These are phyloP conservation scores for Umimayanthus chanpuru DNA, from an alignment of 92 coral and sea anemone genomes.

Conservation along the genomic window DNA sequence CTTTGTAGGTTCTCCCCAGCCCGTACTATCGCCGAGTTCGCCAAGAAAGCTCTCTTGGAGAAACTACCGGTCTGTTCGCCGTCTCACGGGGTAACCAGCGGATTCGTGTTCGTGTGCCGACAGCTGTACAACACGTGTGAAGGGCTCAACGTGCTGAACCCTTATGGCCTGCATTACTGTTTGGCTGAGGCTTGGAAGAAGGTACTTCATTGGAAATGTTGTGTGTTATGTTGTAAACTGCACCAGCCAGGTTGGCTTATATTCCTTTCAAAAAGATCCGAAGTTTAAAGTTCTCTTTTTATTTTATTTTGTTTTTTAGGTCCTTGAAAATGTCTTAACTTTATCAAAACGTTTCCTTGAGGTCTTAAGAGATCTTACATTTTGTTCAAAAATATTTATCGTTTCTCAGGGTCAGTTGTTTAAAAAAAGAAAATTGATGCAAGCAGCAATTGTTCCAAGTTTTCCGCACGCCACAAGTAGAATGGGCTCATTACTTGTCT, in stretches of 20 bases:
- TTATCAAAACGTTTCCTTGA: no score
- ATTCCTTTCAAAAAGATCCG: background rate
- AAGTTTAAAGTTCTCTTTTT: no score
- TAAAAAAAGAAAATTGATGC: no score
- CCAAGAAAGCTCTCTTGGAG: conserved; percentile 87
- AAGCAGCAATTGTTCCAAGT: no score
- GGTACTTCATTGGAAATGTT: conserved; percentile 48
- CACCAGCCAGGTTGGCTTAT: background rate
- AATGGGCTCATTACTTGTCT: no score
- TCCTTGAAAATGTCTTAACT: no score
- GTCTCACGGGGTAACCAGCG: conserved; percentile 79
- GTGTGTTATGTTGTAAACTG: background rate
- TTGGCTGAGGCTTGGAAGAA: conserved; percentile 92
- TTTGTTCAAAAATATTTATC: no score
- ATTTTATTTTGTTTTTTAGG: no score
- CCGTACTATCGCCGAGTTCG: conserved; percentile 89
- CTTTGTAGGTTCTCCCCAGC: conserved; percentile 86
- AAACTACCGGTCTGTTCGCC: conserved; percentile 71
- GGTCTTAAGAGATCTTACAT: no score
- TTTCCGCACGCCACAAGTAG: no score
- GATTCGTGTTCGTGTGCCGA: conserved; percentile 93
- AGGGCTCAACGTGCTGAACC: conserved; percentile 88
- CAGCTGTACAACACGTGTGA: conserved; percentile 96
- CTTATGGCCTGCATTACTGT: conserved; percentile 85
- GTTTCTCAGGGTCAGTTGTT: no score